Base-by-base conservation (phyloP, 2,888 invertebrate genomes). In the Helicoverpa assulta region DNA sequence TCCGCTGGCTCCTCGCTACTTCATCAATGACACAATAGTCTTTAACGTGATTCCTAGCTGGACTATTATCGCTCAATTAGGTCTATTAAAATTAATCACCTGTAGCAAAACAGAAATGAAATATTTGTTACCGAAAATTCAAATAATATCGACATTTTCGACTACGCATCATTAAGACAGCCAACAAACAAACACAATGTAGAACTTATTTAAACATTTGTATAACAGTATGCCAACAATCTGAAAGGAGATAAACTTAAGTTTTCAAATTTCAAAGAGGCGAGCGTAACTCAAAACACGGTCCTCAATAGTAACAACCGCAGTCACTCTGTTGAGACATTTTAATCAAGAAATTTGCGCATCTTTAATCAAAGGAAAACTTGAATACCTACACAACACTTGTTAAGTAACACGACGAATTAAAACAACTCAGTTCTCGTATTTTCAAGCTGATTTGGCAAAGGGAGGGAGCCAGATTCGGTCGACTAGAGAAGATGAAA, bases 261-360 rank as follows among this genome's bases (percentile, higher is more conserved):
- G 86, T 79, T 87, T 86, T 89, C 88, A 83, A 86, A 87, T 91
- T 89, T 91, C 90, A 89, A 91, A 90, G 88, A 84, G 83, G 83
- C 80, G 62, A 80, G 75, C 69, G 76, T 76, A 80, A 83, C 76
- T 80, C 75, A 74, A 80, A 79, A 74, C 78, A 76, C 70, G 77
- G 76, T 74, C 67, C 73, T 70, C 66, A 84, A 83, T 85, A 78
- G 86, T 80, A 67, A 73, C 58, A 67, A 80, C 80, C 84, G 53
- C 82, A 84, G 82, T 77, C 70, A 80, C 77, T 77, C 64, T 56
- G 74, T 65, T 80, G 84, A 88, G 86, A 91, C 82, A 85, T 92
- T 92, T 92, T 92, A 92, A 93, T 92, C 92, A 92, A 90, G 91
- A 88, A 89, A 91, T 91, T 90, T 89, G 89, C 86, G 86, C 85